Evolutionary conservation across 2,113 vertebrate genomes (phyloP), one percentile per base, ranked within the genome.

Genomic region (Podarcis raffonei): DNA sequence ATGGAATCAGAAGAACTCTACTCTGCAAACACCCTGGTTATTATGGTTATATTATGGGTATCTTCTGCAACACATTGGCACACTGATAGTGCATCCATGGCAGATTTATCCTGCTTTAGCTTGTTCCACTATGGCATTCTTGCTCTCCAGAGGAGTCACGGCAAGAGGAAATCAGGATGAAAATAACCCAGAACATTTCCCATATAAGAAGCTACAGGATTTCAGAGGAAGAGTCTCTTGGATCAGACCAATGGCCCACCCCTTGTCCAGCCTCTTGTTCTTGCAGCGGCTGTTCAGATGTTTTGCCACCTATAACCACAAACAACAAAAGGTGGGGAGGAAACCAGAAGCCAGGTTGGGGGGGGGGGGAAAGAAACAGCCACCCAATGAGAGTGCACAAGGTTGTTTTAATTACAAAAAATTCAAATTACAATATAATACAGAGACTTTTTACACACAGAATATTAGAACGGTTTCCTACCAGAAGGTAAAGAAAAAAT

Each of bases 321-420:
- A 71, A 32, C 3, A 25, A 74, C 5, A 2, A n/a, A 6, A 84
- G 18, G 0, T 88, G 81, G 3, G 0, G 42, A 59, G 53, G 62
- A 42, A 0, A 25, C 42, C 0, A 0, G 53, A n/a, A 92, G 87
- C 81, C 85, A 89, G 3, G 16, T 89, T 68, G 57, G 13, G n/a
- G 88, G 68, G 89, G 89, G 37, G 89, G 65, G 89, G 74, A 83
- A 87, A 37, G 79, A 89, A 18, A 74, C 12, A 37, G 18, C 32
- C n/a, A 16, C 59, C 1, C 59, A 62, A 53, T 53, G 94, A 95
- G 86, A 77, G 94, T 94, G 95, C 96, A 95, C 77, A 72, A 81
- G 94, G 86, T 84, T 39, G 39, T 87, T 97, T 96, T 97, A 97
- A 97, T 97, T 97, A 97, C 97, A 97, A 95, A 94, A 96, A 96